Evolutionary conservation across 2,888 invertebrate species (phyloP).

Genomic region (Oxystoma pomonae): DNA sequence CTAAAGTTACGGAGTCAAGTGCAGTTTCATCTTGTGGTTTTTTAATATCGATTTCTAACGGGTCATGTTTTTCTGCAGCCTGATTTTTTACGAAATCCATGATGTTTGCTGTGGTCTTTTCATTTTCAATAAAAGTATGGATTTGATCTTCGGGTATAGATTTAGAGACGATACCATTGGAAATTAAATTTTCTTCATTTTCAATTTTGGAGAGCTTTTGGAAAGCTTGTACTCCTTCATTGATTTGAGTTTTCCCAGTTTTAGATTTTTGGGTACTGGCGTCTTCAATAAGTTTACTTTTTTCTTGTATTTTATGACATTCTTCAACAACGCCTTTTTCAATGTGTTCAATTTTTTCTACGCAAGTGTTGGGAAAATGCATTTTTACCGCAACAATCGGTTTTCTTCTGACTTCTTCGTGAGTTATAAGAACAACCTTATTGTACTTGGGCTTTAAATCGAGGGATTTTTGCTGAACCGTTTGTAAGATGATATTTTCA

Average conservation of each 20-base stretch:
- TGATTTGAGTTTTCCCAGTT: neutral
- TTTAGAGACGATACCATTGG: neutral
- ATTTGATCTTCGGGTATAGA: too few species aligned
- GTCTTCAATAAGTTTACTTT: neutral
- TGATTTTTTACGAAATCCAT: neutral
- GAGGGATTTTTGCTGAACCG: slow-evolving; percentile 8
- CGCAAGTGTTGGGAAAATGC: slow-evolving; percentile 49
- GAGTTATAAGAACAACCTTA: slow-evolving; percentile 65
- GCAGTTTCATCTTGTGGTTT: neutral
- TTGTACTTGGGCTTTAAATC: slow-evolving; percentile 28
- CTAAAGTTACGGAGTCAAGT: neutral
- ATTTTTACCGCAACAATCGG: slow-evolving; percentile 63
- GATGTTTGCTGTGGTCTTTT: neutral
- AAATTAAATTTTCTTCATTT: too few species aligned
- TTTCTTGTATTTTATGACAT: neutral
- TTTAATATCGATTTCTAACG: neutral
- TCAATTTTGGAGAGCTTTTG: neutral
- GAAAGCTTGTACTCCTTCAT: neutral
- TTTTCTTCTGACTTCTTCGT: slow-evolving; percentile 65
- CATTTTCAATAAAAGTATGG: neutral
- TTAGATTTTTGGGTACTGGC: neutral
- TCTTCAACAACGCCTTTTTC: slow-evolving; percentile 21
- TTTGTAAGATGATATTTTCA: neutral
- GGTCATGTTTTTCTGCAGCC: slow-evolving; percentile 7
- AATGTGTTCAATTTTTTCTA: slow-evolving; percentile 28